These are phyloP conservation scores for Acanthaster planci DNA, from an alignment of 35 echinoderm and acorn worm species.

Conservation along the genomic window DNA sequence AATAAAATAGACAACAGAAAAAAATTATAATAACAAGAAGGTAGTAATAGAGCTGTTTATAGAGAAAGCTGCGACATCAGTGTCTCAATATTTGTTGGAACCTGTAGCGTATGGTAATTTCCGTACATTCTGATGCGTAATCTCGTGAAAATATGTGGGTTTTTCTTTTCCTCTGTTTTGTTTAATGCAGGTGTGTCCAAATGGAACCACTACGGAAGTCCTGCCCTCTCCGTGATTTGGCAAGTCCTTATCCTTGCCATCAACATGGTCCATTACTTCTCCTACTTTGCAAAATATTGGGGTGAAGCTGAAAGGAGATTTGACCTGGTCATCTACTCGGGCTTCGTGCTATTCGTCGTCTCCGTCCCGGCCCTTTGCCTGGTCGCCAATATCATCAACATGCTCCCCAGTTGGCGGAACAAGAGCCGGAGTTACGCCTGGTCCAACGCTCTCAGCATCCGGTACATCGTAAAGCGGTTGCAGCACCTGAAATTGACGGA, in stretches of 20 bases:
- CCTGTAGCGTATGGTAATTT: no score
- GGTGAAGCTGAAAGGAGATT: neutral
- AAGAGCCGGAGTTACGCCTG: neutral
- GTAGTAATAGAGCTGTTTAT: no score
- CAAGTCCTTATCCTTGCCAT: neutral
- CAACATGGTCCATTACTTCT: neutral
- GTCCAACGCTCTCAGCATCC: conserved; percentile 9
- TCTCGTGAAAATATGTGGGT: neutral
- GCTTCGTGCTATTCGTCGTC: conserved; percentile 1
- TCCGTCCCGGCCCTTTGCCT: neutral
- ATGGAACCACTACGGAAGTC: conserved; percentile 1
- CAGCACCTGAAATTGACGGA: neutral
- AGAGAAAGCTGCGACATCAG: no score
- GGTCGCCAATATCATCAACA: neutral
- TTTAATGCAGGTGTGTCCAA: neutral
- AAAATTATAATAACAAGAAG: no score
- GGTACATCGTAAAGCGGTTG: neutral
- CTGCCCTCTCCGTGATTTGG: neutral
- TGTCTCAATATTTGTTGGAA: no score
- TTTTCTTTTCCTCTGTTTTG: neutral
- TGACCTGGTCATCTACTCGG: conserved; percentile 15
- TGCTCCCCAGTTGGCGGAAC: neutral
- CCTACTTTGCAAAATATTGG: neutral
- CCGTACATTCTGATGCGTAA: no score
- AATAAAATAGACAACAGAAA: no score